phyloP scores from a whole-genome alignment of 64 coral and sea anemone species.

The Astreopora myriophthalma region DNA sequence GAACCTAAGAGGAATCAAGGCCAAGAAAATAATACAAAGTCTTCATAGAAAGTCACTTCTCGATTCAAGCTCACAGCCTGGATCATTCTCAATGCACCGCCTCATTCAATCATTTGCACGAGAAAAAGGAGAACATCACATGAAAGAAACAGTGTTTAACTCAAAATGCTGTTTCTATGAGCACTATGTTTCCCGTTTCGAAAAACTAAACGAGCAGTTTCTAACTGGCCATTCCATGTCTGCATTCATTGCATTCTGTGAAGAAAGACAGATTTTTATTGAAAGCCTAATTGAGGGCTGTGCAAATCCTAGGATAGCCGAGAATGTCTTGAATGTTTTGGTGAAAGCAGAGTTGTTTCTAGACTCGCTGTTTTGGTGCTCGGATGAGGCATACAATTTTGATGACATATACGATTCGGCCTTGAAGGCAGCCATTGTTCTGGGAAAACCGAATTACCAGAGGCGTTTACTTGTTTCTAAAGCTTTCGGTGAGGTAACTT shows the following conservation, averaged over 20 bases:
- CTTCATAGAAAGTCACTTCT: constrained; percentile 32
- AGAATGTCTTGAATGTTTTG: not conserved
- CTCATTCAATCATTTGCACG: constrained; percentile 1
- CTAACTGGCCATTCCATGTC: not conserved
- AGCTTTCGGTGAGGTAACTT: not conserved
- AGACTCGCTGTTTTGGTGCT: not conserved
- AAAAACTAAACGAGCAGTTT: not conserved
- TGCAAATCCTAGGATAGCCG: not conserved
- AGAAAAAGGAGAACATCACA: not conserved
- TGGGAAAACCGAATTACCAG: not conserved
- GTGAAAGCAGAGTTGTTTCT: not conserved
- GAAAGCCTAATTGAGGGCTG: not conserved
- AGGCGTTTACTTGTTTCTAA: not conserved
- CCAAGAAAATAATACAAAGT: not conserved
- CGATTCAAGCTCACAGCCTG: not conserved
- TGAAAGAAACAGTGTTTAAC: not conserved
- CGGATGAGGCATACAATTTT: not conserved
- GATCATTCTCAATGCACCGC: not conserved
- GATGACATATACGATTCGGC: constrained; percentile 5
- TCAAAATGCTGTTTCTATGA: not conserved
- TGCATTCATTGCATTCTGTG: constrained; percentile 10
- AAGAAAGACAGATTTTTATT: not conserved
- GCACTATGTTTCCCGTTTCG: not conserved
- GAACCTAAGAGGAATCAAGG: too few relatives aligned
- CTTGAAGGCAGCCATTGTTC: not conserved